Conservation (phyloP, 2,113 vertebrate species). For the Stegostoma tigrinum region DNA sequence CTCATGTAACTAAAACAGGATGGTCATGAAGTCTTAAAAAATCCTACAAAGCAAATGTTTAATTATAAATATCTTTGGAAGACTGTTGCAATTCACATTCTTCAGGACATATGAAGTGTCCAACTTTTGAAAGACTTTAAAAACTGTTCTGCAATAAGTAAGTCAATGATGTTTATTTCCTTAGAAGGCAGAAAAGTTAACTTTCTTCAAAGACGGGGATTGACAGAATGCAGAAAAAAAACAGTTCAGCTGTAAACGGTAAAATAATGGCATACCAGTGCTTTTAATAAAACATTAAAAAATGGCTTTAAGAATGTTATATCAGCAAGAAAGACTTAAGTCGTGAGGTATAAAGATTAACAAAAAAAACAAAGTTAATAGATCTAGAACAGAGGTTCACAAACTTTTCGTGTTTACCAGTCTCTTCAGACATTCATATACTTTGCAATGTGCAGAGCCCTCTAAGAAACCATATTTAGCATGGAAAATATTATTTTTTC, state of each 20-base stretch:
- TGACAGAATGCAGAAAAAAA: slow-evolving; percentile 21
- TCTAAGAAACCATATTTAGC: background rate
- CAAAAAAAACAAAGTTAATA: slow-evolving; percentile 13
- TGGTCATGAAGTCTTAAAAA: background rate
- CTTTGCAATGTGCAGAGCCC: background rate
- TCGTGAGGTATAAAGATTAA: slow-evolving; percentile 14
- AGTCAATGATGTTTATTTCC: background rate
- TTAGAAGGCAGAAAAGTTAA: background rate
- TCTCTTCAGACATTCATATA: background rate
- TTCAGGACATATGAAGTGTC: background rate
- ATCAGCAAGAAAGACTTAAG: slow-evolving; percentile 21
- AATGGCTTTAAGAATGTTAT: slow-evolving; percentile 13
- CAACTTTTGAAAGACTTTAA: background rate
- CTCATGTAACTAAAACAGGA: background rate
- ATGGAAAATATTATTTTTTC: background rate
- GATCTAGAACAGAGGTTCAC: slow-evolving; percentile 26
- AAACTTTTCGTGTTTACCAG: background rate
- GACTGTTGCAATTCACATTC: background rate
- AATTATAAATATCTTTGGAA: background rate
- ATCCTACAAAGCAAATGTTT: background rate
- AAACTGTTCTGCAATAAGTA: background rate
- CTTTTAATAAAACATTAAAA: slow-evolving; percentile 17
- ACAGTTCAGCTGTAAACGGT: slow-evolving; percentile 38
- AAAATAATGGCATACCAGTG: slow-evolving; percentile 46
- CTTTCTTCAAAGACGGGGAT: background rate